These are phyloP conservation scores for Sminthurides bifidus DNA, from an alignment of 1,140 invertebrate species.

Conservation along the genomic window DNA sequence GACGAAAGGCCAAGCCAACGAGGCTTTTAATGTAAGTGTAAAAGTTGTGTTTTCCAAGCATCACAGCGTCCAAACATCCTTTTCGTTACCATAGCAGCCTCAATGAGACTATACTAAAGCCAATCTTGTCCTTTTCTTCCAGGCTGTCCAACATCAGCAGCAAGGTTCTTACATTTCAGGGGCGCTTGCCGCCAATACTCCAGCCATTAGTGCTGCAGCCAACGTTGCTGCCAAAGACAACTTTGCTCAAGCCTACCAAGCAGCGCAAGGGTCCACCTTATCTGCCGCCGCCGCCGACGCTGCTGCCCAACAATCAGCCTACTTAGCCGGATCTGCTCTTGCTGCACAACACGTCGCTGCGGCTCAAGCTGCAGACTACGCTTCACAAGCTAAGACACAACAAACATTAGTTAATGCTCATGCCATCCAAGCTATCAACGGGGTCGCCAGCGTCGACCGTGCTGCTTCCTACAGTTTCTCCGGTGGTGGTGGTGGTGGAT, in stretches of 20 bases:
- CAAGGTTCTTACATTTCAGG: slow-evolving; percentile 17
- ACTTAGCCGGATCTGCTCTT: slow-evolving; percentile 17
- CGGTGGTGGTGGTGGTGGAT: slow-evolving; percentile 16
- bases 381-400: slow-evolving; percentile 19
- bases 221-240: slow-evolving; percentile 20
- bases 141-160: slow-evolving; percentile 15
- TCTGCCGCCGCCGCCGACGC: slow-evolving; percentile 21
- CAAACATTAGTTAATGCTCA: slow-evolving; percentile 18
- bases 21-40: slow-evolving; percentile 22
- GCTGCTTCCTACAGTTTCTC: slow-evolving; percentile 23
- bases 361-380: slow-evolving; percentile 14
- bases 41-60: not conserved
- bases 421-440: slow-evolving; percentile 24
- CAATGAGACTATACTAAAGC: not conserved
- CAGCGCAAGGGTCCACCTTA: slow-evolving; percentile 18
- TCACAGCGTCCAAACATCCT: too few relatives aligned
- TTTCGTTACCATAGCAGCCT: too few relatives aligned
- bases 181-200: slow-evolving; percentile 11
- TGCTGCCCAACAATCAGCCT: slow-evolving; percentile 22
- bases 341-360: slow-evolving; percentile 21
- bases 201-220: slow-evolving; percentile 14
- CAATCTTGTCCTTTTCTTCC: not conserved
- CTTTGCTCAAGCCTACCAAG: slow-evolving; percentile 26
- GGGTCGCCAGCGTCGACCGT: slow-evolving; percentile 13
- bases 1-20: slow-evolving; percentile 24